Conservation (phyloP, 30 jellyfish, hydroid and myxozoan genomes). For the Sanderia malayensis region DNA sequence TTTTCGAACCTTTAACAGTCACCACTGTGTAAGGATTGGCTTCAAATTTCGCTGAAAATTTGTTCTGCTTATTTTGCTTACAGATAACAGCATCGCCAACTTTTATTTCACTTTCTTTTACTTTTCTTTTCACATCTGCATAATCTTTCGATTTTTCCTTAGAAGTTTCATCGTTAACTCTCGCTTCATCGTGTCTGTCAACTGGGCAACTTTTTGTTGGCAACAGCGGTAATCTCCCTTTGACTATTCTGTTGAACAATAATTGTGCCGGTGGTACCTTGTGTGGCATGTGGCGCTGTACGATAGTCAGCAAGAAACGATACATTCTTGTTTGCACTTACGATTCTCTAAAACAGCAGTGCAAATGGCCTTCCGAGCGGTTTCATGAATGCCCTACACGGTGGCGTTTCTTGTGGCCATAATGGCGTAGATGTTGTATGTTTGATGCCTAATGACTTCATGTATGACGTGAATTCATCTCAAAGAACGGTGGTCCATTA, state of each 20-base stretch:
- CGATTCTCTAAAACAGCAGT: constrained; percentile 31
- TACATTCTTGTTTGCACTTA: constrained; percentile 49
- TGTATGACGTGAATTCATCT: constrained; percentile 1
- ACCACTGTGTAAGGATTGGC: no score
- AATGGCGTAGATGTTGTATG: constrained; percentile 33
- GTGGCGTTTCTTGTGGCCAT: constrained; percentile 42
- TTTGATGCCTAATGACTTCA: no score
- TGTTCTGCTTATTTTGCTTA: no score
- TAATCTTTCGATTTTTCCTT: no score
- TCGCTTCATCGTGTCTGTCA: no score
- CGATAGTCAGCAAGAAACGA: constrained; percentile 7
- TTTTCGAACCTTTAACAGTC: no score
- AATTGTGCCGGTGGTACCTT: background rate
- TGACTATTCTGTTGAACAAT: background rate
- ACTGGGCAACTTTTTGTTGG: constrained; percentile 2
- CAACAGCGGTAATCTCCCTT: background rate
- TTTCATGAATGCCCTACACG: constrained; percentile 27
- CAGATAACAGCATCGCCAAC: no score
- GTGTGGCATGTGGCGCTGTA: background rate
- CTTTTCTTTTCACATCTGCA: no score
- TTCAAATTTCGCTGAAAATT: no score
- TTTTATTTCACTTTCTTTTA: no score
- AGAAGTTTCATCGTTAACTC: no score
- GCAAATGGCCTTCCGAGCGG: constrained; percentile 41
- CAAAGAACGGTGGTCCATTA: constrained; percentile 53